A percentile compares a stretch with the other conserved stretches of the same genome.
These are phyloP conservation scores for Cettia cetti DNA, from an alignment of 2,113 vertebrate species.

Conservation along the genomic window DNA sequence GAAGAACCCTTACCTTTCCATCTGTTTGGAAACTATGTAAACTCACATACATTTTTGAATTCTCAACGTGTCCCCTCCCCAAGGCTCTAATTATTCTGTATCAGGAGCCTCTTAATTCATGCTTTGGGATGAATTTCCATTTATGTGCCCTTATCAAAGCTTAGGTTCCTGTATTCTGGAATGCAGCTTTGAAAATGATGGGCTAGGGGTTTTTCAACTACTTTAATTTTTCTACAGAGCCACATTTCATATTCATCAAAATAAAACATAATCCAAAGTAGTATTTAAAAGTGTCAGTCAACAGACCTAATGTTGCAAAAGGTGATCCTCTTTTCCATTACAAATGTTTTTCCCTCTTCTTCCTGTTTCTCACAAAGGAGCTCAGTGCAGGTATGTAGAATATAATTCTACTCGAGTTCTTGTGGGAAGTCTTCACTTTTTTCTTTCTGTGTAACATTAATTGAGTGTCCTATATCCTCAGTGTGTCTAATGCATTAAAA, in stretches of 20 bases:
- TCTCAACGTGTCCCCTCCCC: not conserved
- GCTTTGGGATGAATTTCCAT: not conserved
- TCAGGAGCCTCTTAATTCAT: not conserved
- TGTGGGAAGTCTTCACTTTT: not conserved
- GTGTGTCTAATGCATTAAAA: not conserved
- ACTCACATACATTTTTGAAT: not conserved
- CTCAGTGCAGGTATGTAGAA: not conserved
- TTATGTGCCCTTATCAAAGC: not conserved
- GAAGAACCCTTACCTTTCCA: not conserved
- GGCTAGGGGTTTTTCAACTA: not conserved
- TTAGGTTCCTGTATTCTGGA: not conserved
- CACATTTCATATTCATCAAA: not conserved
- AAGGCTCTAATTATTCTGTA: not conserved
- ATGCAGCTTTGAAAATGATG: not conserved
- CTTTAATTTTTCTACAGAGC: not conserved
- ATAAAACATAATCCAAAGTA: not conserved
- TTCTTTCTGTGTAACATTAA: fast-evolving
- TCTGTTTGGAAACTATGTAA: not conserved
- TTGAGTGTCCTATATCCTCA: not conserved
- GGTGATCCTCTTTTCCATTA: not conserved
- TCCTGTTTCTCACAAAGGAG: not conserved
- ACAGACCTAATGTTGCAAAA: not conserved
- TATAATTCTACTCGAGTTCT: not conserved
- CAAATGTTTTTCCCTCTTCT: not conserved
- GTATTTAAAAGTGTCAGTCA: not conserved